Evolutionary conservation across 2,888 invertebrate species (phyloP).

Genomic region (Plebejus melissa): DNA sequence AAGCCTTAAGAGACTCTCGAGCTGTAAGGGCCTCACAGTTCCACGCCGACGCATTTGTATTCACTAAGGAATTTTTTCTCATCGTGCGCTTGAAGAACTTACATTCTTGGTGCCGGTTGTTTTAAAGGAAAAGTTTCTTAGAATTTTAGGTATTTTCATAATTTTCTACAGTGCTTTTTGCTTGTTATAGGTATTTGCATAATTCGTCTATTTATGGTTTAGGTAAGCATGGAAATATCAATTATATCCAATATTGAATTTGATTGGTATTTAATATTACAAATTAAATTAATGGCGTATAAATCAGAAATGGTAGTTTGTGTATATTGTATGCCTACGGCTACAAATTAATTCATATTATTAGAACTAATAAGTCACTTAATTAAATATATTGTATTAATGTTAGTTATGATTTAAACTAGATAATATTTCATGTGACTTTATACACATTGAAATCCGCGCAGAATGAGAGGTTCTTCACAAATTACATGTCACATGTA

Average conservation of each 20-base stretch:
- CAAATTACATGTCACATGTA: too few species aligned
- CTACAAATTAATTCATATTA: background rate
- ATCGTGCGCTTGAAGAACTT: conserved; percentile 5
- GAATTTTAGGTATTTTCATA: background rate
- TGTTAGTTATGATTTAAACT: background rate
- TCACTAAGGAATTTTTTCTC: conserved; percentile 52
- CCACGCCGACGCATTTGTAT: conserved; percentile 50
- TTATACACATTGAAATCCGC: too few species aligned
- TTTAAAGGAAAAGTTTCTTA: background rate
- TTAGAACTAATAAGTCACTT: background rate
- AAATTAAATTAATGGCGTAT: background rate
- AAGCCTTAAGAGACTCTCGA: conserved; percentile 57
- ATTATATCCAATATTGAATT: background rate
- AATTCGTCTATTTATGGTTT: background rate
- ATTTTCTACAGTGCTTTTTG: background rate
- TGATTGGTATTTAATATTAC: background rate
- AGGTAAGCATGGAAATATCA: background rate
- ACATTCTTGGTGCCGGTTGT: too few species aligned
- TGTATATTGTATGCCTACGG: background rate
- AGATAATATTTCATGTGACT: too few species aligned
- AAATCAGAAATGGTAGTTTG: background rate
- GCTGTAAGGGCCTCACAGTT: conserved; percentile 50
- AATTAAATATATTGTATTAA: background rate
- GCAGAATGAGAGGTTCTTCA: too few species aligned
- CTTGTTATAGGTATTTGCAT: background rate